Evolutionary conservation across 1,140 invertebrate species (phyloP), one percentile per base, ranked within the genome.

Genomic region (Drosophila triauraria): DNA sequence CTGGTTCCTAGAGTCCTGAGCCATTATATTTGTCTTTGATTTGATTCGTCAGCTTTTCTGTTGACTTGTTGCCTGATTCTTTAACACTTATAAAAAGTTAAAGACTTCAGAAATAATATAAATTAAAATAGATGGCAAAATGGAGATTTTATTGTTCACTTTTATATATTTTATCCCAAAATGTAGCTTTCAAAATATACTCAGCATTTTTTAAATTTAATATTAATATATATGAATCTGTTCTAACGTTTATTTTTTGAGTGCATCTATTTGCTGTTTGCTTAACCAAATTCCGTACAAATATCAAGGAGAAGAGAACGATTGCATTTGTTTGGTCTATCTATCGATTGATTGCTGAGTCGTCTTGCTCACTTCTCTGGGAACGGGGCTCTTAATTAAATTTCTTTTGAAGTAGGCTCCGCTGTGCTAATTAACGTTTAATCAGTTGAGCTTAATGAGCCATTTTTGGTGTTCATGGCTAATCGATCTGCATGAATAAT

Each of bases 401-500:
- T 88, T 90, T 53, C 53, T 68, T 84, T 88, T 90, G 72, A 88
- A 80, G 82, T 82, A 71, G 68, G 75, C 48, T 15, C 23, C 30
- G 51, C 51, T 40, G 17, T 47, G 47, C 60, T 71, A 90, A 88
- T 90, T 88, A 88, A 78, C 69, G 69, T 84, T 84, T 90, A 78
- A 88, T 88, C 80, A 88, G 59, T 60, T 51, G 57, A 43, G 67
- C 68, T 63, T 82, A 80, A 68, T 71, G 80, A 77, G 75, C 79
- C 83, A 74, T 76, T 86, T 68, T 63, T 72, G 76, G 43, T 76
- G 83, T 35, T 82, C 56, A 46, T 48, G 60, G 63, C 75, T 78
- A 88, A 88, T 88, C 84, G 84, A 90, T 75, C 80, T 83, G 77
- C 84, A 71, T 80, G 84, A 88, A 87, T 87, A 74, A 86, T 86